Conservation (phyloP, 2,113 vertebrate genomes). For the Ivindomyrus marchei region DNA sequence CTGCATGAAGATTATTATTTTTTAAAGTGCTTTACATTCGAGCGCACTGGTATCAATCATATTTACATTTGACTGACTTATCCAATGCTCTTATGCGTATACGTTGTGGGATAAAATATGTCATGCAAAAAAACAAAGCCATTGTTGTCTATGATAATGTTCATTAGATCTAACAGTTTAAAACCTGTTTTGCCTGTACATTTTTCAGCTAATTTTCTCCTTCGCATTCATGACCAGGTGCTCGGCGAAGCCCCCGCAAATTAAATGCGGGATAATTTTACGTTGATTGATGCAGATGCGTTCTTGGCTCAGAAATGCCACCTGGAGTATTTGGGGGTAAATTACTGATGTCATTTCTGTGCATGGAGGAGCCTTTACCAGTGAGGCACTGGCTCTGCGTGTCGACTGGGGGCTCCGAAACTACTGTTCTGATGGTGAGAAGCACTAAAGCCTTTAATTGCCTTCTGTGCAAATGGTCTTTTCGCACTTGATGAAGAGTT, state of each 20-base stretch:
- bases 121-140: background rate
- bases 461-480: slow-evolving; percentile 93
- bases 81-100: background rate
- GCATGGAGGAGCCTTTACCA: slow-evolving; percentile 77
- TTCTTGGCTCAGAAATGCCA: slow-evolving; percentile 46
- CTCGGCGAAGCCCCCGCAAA: background rate
- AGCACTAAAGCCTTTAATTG: slow-evolving; percentile 99
- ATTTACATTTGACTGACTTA: background rate
- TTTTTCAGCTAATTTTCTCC: background rate
- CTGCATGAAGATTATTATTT: background rate
- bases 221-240: slow-evolving; percentile 22
- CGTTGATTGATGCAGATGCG: slow-evolving; percentile 49
- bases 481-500: slow-evolving; percentile 65
- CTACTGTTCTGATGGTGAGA: slow-evolving; percentile 91
- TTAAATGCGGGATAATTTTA: slow-evolving; percentile 15
- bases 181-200: slow-evolving; percentile 7
- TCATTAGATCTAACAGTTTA: background rate
- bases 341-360: slow-evolving; percentile 81
- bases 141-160: background rate
- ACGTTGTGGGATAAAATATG: background rate
- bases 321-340: slow-evolving; percentile 65
- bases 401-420: slow-evolving; percentile 88
- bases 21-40: background rate
- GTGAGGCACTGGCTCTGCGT: slow-evolving; percentile 91
- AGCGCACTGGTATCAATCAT: background rate